Evolutionary conservation across 1,140 invertebrate genomes (phyloP).

Genomic region (Scaptomyza hsui): DNA sequence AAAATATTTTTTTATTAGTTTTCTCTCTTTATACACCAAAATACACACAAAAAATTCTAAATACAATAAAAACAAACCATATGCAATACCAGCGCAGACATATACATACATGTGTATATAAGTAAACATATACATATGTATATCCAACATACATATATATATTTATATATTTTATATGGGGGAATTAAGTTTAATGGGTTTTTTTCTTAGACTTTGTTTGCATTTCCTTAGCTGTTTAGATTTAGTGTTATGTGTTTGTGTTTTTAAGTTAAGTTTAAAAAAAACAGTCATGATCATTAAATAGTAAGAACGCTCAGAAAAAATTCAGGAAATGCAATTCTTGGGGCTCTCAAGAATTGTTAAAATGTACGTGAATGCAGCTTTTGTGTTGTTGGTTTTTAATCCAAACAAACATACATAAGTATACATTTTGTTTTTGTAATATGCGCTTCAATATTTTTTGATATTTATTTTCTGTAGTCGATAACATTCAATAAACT

Average conservation of each 20-base stretch:
- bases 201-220: constrained; percentile 23
- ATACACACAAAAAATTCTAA: constrained; percentile 38
- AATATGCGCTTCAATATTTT: constrained; percentile 2
- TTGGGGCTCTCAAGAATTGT: constrained; percentile 2
- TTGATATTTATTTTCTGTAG: constrained; percentile 2
- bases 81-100: constrained; percentile 55
- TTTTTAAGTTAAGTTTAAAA: neutral
- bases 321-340: constrained; percentile 8
- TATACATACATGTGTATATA: constrained; percentile 43
- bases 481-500: constrained; percentile 24
- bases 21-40: constrained; percentile 48
- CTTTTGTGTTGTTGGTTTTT: neutral
- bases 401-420: constrained; percentile 5
- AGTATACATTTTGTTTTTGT: neutral
- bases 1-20: constrained; percentile 76
- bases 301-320: neutral
- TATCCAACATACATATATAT: constrained; percentile 25
- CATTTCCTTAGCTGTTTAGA: neutral
- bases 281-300: neutral
- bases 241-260: constrained; percentile 4
- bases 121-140: constrained; percentile 39
- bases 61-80: constrained; percentile 54
- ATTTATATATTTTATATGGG: constrained; percentile 20
- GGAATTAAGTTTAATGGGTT: constrained; percentile 25
- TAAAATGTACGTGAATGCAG: neutral